Evolutionary conservation across 2,113 vertebrate genomes (phyloP).

Genomic region (Gobius niger): DNA sequence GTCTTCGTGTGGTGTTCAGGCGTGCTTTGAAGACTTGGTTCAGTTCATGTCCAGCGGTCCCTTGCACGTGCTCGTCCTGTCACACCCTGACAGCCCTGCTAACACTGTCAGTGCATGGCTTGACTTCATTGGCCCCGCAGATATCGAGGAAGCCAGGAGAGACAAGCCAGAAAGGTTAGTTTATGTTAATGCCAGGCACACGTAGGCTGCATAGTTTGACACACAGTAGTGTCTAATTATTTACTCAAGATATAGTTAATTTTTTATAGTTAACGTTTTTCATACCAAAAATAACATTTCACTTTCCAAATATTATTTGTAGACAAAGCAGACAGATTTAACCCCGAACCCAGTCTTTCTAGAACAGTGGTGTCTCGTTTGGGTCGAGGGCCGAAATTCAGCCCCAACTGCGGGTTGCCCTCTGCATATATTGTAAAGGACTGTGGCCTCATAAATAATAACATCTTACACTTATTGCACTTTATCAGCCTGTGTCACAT

Average conservation of each 20-base stretch:
- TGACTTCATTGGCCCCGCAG: slow-evolving; percentile 80
- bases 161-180: slow-evolving; percentile 81
- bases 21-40: slow-evolving; percentile 80
- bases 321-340: neutral
- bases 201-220: neutral
- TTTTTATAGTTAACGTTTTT: neutral
- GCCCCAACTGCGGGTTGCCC: no score
- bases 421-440: no score
- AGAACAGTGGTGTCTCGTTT: no score
- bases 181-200: neutral
- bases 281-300: neutral
- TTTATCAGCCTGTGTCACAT: no score
- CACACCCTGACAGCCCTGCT: slow-evolving; percentile 67
- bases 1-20: slow-evolving; percentile 63
- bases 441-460: no score
- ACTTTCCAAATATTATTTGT: neutral
- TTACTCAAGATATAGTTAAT: neutral
- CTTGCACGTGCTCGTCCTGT: slow-evolving; percentile 81
- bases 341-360: neutral
- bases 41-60: slow-evolving; percentile 85
- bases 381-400: no score
- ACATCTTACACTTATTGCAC: no score
- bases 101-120: slow-evolving; percentile 78
- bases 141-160: slow-evolving; percentile 77
- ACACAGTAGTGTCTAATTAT: neutral